These are phyloP conservation scores for Erythrocercus mccallii DNA, from an alignment of 2,113 vertebrate genomes.

Conservation along the genomic window DNA sequence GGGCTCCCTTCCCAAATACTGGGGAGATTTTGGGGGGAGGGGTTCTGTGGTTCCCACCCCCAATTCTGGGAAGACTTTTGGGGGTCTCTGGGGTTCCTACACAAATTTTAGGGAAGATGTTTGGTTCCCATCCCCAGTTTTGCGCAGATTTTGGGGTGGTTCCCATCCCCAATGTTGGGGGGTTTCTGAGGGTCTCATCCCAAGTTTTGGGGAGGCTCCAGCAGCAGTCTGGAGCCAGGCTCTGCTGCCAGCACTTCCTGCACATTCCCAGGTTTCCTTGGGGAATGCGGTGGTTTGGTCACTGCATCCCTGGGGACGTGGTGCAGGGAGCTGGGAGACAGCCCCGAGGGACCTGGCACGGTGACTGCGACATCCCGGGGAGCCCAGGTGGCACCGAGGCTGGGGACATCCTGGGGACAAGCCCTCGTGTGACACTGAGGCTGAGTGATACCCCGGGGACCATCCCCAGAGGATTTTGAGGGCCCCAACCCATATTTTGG, in stretches of 20 bases:
- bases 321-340: background rate
- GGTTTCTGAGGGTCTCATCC: background rate
- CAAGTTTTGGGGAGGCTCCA: background rate
- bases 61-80: background rate
- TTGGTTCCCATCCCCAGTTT: background rate
- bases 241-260: background rate
- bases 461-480: background rate
- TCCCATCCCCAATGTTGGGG: background rate
- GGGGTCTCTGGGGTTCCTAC: too few species aligned
- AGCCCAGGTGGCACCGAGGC: background rate
- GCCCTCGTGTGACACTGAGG: background rate
- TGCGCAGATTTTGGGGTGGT: background rate
- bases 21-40: background rate
- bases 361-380: accelerated
- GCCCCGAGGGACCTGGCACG: accelerated
- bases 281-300: accelerated
- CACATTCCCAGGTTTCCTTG: background rate
- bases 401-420: background rate
- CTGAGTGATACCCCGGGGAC: background rate
- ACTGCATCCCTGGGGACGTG: too few species aligned
- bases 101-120: accelerated
- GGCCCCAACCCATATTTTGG: background rate
- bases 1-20: background rate
- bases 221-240: background rate
- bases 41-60: background rate